phyloP scores from a whole-genome alignment of 2,113 vertebrate genomes.

The Equus przewalskii region DNA sequence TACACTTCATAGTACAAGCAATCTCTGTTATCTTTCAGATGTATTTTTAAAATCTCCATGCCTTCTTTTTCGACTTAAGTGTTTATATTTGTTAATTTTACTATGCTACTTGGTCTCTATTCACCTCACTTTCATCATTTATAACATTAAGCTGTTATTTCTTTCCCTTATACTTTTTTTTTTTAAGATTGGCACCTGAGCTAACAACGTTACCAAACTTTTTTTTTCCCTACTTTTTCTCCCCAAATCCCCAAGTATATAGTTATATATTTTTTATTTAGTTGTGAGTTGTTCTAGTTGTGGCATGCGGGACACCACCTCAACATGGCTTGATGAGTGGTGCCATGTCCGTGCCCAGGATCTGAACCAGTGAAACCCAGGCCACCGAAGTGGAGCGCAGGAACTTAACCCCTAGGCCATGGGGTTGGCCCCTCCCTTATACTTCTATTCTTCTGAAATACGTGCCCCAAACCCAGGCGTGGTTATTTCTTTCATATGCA shows the following conservation, averaged over 20 bases:
- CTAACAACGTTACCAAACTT: no score
- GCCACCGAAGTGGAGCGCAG: no score
- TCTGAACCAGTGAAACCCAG: no score
- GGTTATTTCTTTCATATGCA: neutral
- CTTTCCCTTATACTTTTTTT: neutral
- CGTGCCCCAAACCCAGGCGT: neutral
- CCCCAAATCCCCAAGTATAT: no score
- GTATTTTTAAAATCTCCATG: neutral
- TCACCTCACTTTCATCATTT: neutral
- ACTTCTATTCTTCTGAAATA: neutral
- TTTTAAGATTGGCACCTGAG: no score
- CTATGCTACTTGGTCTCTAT: neutral
- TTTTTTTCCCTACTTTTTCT: no score
- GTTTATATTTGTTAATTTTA: constrained; percentile 29
- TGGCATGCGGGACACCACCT: no score
- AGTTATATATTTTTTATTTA: no score
- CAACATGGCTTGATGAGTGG: no score
- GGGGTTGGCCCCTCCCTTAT: neutral
- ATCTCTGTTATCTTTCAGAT: neutral
- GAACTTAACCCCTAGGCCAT: no score
- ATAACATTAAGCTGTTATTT: neutral
- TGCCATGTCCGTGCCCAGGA: no score
- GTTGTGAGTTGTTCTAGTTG: no score
- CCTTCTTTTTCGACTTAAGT: neutral
- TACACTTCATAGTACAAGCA: neutral